A percentile compares a stretch with the other conserved stretches of the same genome.
Evolutionary conservation across 1,140 invertebrate species (phyloP).

Genomic region (Hylaeus anthracinus): DNA sequence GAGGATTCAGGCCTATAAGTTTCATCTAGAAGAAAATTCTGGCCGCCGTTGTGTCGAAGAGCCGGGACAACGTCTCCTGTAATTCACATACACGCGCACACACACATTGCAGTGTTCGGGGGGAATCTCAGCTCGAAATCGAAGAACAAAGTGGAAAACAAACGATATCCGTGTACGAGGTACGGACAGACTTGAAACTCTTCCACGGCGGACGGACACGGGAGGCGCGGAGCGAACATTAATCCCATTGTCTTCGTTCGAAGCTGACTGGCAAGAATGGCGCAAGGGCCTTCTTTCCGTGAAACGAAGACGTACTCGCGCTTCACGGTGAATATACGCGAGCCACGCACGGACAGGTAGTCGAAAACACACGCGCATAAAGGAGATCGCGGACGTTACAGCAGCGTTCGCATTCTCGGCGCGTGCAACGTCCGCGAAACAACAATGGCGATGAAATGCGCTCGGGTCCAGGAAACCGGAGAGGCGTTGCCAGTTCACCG

Average conservation of each 20-base stretch:
- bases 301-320: slow-evolving; percentile 31
- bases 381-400: slow-evolving; percentile 9
- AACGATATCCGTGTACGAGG: background rate
- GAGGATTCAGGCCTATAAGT: too few relatives aligned
- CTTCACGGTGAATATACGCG: background rate
- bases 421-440: background rate
- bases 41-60: too few relatives aligned
- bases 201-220: slow-evolving; percentile 3
- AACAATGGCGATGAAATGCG: background rate
- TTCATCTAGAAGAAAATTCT: too few relatives aligned
- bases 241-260: slow-evolving; percentile 34
- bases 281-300: slow-evolving; percentile 6
- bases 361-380: background rate
- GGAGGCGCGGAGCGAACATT: slow-evolving; percentile 18
- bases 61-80: too few relatives aligned
- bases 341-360: background rate
- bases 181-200: background rate
- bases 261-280: background rate
- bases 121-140: too few relatives aligned
- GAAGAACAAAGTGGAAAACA: background rate
- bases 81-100: too few relatives aligned
- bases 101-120: too few relatives aligned
- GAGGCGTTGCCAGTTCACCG: background rate
- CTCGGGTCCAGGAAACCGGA: slow-evolving; percentile 3
- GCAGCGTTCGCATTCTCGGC: slow-evolving; percentile 3